A percentile compares a stretch with the other conserved stretches of the same genome.
Conservation (phyloP, 2,113 vertebrate genomes). For the Hemiprocne comata region DNA sequence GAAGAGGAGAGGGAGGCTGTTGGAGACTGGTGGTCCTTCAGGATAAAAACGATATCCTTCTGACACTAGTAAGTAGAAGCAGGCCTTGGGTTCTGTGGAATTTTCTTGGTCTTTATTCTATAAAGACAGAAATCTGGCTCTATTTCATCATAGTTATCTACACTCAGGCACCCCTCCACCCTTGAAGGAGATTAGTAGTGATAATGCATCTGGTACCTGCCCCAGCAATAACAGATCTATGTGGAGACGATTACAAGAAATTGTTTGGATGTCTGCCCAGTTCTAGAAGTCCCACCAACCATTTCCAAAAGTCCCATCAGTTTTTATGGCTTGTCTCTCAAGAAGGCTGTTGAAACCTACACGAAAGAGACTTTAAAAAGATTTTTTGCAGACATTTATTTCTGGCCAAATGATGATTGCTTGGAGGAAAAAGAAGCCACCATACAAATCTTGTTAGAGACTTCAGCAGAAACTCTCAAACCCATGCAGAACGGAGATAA, state of each 20-base stretch:
- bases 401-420: constrained; percentile 62
- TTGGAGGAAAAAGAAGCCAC: constrained; percentile 61
- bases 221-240: constrained; percentile 44
- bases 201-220: constrained; percentile 65
- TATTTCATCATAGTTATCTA: constrained; percentile 32
- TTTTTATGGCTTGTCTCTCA: constrained; percentile 63
- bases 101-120: background rate
- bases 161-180: constrained; percentile 30
- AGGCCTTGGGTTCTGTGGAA: background rate
- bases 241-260: constrained; percentile 45
- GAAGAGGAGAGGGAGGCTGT: background rate
- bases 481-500: constrained; percentile 67
- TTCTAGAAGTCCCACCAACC: constrained; percentile 46
- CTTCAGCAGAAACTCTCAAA: constrained; percentile 58
- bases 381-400: constrained; percentile 59
- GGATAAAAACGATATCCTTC: background rate
- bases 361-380: constrained; percentile 48
- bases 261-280: constrained; percentile 51
- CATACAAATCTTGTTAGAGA: constrained; percentile 69
- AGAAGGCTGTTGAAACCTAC: constrained; percentile 33
- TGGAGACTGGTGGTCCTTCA: background rate
- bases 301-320: constrained; percentile 45
- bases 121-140: constrained; percentile 53
- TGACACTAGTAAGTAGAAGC: constrained; percentile 10
- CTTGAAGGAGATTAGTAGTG: constrained; percentile 47